phyloP scores from a whole-genome alignment of 2,113 vertebrate genomes.

The Phrynosoma blainvillii region DNA sequence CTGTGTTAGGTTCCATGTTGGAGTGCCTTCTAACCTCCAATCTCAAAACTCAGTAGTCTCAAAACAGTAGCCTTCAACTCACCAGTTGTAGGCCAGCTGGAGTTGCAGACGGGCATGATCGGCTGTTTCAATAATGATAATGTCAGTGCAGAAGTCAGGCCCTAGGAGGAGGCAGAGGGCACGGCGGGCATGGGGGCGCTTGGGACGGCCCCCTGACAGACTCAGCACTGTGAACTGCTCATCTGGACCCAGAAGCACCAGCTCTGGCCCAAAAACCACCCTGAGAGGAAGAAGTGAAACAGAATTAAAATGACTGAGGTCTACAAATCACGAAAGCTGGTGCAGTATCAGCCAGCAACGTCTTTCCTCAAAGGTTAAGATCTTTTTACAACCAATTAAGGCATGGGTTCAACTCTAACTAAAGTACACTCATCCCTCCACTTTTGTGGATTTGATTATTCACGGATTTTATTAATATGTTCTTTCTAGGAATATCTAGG shows the following conservation, averaged over 20 bases:
- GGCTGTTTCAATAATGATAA: slow-evolving; percentile 90
- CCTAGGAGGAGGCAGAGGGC: slow-evolving; percentile 88
- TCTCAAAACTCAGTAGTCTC: no score
- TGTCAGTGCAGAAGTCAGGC: slow-evolving; percentile 90
- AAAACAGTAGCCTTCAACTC: background rate
- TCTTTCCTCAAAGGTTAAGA: no score
- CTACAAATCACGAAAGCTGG: background rate
- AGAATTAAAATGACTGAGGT: background rate
- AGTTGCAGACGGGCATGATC: slow-evolving; percentile 92
- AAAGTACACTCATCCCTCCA: no score
- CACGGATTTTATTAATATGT: no score
- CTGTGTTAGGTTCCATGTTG: no score
- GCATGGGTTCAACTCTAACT: no score
- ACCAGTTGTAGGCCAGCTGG: slow-evolving; percentile 94
- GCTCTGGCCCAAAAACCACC: slow-evolving; percentile 89
- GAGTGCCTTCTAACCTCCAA: no score
- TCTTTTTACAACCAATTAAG: background rate
- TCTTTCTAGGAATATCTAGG: no score
- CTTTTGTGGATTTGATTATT: no score
- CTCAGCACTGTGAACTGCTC: slow-evolving; percentile 91
- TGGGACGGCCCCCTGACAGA: slow-evolving; percentile 87
- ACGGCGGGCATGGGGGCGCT: slow-evolving; percentile 84
- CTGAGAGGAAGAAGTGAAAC: slow-evolving; percentile 54
- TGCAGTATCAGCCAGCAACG: background rate
- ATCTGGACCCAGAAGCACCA: slow-evolving; percentile 88